Evolutionary conservation across 2,113 vertebrate genomes (phyloP).

Genomic region (Pluvianellus socialis): DNA sequence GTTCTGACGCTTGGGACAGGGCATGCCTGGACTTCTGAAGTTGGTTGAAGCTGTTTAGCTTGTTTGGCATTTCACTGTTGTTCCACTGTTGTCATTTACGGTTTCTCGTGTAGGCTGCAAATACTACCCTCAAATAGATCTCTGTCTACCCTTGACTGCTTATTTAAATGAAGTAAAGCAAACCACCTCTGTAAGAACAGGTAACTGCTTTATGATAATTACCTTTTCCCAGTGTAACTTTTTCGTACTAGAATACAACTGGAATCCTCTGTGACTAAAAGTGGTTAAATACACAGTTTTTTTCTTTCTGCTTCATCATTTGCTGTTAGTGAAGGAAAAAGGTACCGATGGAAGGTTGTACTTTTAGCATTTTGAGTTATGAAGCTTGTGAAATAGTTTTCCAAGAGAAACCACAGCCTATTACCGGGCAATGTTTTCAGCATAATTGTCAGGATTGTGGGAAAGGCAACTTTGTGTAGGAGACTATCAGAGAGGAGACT

Average conservation of each 20-base stretch:
- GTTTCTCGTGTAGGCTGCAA: not conserved
- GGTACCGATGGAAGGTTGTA: not conserved
- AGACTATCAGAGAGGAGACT: not conserved
- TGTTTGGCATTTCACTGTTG: not conserved
- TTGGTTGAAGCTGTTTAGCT: not conserved
- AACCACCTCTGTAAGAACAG: not conserved
- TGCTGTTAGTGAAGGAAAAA: not conserved
- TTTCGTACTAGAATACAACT: not conserved
- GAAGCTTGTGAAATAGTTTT: not conserved
- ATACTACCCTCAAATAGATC: not conserved
- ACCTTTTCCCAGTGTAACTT: not conserved
- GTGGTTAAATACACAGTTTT: not conserved
- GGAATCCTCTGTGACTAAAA: not conserved
- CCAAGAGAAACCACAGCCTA: not conserved
- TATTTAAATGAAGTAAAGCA: not conserved
- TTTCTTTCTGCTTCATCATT: not conserved
- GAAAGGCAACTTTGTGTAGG: not conserved
- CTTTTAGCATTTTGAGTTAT: not conserved
- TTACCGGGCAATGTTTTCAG: not conserved
- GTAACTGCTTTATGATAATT: not conserved
- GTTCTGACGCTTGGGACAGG: not conserved
- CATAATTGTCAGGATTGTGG: not conserved
- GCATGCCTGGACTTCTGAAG: not conserved
- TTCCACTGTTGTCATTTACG: not conserved
- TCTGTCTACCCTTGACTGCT: not conserved